Conservation (phyloP, 2,888 invertebrate genomes). For the Leucophenga maculata region DNA sequence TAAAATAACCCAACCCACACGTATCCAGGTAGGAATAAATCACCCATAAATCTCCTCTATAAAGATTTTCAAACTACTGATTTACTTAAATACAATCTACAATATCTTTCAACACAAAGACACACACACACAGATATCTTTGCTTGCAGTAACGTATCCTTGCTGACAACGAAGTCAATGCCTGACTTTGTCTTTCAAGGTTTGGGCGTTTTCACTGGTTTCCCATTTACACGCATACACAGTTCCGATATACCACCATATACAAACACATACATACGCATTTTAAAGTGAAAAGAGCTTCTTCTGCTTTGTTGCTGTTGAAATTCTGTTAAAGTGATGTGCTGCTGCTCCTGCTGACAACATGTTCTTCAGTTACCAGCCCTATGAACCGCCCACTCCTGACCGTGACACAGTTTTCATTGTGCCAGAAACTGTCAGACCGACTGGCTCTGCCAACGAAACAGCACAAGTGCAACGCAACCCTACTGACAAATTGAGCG, state of each 20-base stretch:
- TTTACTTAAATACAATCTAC: too few species aligned
- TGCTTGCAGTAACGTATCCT: too few species aligned
- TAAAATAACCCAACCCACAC: too few species aligned
- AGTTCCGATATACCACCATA: conserved; percentile 21
- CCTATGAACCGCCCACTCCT: conserved; percentile 53
- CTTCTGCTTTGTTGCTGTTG: conserved; percentile 26
- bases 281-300: conserved; percentile 12
- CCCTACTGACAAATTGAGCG: conserved; percentile 20
- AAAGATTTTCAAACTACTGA: too few species aligned
- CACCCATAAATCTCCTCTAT: too few species aligned
- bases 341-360: conserved; percentile 10
- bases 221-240: conserved; percentile 50
- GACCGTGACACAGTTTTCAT: conserved; percentile 63
- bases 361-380: conserved; percentile 35
- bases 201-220: conserved; percentile 63
- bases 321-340: conserved; percentile 38
- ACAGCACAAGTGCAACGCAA: neutral
- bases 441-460: conserved; percentile 23
- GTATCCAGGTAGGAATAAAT: too few species aligned
- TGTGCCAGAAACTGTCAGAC: conserved; percentile 33
- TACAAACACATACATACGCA: conserved; percentile 33
- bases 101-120: too few species aligned
- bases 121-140: too few species aligned
- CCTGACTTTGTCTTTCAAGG: conserved; percentile 45
- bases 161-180: too few species aligned